Conservation (phyloP, 2,797 vertebrate genomes). For the Necrosyrtes monachus region DNA sequence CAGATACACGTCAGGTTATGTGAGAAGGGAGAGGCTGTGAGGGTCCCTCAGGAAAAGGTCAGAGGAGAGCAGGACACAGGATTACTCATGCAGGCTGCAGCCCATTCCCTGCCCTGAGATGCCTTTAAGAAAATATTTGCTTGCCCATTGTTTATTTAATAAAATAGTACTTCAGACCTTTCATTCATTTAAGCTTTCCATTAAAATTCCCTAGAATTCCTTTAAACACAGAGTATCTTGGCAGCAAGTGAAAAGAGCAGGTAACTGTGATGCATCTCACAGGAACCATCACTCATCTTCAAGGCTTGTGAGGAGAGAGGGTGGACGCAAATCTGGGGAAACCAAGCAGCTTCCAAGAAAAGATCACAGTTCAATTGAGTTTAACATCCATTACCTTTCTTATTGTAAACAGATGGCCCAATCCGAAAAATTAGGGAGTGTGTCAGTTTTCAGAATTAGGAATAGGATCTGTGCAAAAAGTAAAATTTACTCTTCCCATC, state of each 20-base stretch:
- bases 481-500: not conserved
- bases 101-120: not conserved
- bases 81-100: accelerated
- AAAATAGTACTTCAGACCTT: not conserved
- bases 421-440: not conserved
- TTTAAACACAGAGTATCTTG: not conserved
- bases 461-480: not conserved
- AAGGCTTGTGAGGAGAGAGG: not conserved
- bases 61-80: not conserved
- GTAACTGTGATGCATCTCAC: not conserved
- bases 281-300: not conserved
- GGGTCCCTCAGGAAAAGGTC: not conserved
- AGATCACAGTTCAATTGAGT: not conserved
- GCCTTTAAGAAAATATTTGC: not conserved
- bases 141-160: not conserved
- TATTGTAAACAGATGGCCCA: not conserved
- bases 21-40: not conserved
- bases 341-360: not conserved
- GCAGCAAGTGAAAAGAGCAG: not conserved
- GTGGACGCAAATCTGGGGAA: not conserved
- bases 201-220: not conserved
- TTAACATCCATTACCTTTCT: not conserved
- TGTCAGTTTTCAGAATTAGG: not conserved
- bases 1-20: no score
- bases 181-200: not conserved